Evolutionary conservation across 2,797 vertebrate species (phyloP).

Genomic region (Acropternis orthonyx): DNA sequence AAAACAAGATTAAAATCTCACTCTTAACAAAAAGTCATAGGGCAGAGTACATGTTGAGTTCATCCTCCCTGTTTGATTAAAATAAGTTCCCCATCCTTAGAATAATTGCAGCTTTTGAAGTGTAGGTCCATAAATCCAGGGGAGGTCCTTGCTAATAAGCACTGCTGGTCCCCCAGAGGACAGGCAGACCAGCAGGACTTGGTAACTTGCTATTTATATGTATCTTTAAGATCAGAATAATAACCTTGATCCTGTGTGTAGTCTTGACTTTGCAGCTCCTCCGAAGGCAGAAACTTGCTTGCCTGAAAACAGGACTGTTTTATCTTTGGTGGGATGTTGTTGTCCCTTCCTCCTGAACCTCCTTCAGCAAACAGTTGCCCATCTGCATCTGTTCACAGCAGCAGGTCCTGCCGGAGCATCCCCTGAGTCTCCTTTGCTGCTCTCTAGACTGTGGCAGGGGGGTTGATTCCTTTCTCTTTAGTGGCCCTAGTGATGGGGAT

Average conservation of each 20-base stretch:
- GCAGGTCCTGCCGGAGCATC: background rate
- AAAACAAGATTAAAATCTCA: conserved; percentile 1
- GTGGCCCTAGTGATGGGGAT: background rate
- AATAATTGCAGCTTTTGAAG: conserved; percentile 36
- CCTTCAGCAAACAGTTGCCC: background rate
- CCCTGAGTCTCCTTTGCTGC: background rate
- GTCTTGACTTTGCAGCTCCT: background rate
- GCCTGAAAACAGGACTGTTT: background rate
- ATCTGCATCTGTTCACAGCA: background rate
- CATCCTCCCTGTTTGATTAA: background rate
- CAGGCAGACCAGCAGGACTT: background rate
- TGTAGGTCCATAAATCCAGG: background rate
- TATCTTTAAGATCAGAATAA: background rate
- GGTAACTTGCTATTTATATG: background rate
- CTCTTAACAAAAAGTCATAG: background rate
- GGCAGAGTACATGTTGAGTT: background rate
- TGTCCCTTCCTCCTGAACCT: background rate
- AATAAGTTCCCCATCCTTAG: background rate
- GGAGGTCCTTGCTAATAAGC: background rate
- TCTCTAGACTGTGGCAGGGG: background rate
- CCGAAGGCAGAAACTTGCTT: background rate
- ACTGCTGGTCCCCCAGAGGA: background rate
- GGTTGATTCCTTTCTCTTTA: background rate
- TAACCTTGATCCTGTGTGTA: background rate
- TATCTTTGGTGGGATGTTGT: background rate